Evolutionary conservation across 2,888 invertebrate genomes (phyloP).

Genomic region (Camptogramma bilineatum): DNA sequence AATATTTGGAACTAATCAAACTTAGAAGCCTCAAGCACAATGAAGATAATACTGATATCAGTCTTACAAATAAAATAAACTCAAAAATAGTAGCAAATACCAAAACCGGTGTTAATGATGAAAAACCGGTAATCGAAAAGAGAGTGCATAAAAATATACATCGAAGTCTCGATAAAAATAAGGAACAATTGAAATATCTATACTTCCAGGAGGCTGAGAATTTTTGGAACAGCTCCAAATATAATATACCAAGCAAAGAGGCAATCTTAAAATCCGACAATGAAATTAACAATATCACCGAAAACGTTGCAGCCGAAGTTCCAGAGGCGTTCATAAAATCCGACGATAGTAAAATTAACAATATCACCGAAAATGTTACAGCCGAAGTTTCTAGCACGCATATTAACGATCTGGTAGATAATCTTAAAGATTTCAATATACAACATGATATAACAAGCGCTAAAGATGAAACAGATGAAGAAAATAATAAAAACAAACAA

Average conservation of each 20-base stretch:
- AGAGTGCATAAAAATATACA: conserved; percentile 15
- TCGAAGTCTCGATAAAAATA: conserved; percentile 1
- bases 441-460: conserved; percentile 2
- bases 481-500: not conserved
- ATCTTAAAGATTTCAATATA: conserved; percentile 17
- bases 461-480: conserved; percentile 6
- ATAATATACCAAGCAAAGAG: not conserved
- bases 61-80: not conserved
- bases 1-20: conserved; percentile 3
- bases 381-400: no score
- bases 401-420: conserved; percentile 12
- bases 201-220: conserved; percentile 28
- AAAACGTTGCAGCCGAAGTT: not conserved
- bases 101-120: not conserved
- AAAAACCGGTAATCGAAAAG: conserved; percentile 2
- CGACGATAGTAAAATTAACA: no score
- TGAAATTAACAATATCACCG: not conserved
- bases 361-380: not conserved
- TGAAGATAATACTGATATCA: not conserved
- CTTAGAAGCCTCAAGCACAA: not conserved
- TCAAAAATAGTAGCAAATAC: not conserved
- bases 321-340: no score
- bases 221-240: conserved; percentile 20
- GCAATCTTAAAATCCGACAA: no score
- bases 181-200: conserved; percentile 21